Evolutionary conservation across 2,113 vertebrate genomes (phyloP), one percentile per base, ranked within the genome.

Genomic region (Ahaetulla prasina): DNA sequence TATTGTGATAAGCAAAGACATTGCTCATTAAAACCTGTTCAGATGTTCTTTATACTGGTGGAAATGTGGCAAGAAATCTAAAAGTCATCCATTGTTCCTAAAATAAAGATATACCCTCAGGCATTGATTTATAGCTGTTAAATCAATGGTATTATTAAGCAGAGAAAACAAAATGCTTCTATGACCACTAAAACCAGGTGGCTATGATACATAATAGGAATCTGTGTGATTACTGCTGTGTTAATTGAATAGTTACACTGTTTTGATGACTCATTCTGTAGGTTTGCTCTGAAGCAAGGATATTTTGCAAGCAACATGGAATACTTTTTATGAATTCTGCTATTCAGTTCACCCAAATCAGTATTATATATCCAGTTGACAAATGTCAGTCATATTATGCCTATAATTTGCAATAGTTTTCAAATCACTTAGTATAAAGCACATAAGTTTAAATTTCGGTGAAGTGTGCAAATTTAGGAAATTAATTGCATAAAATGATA

Each of bases 1-100:
- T 54, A 16, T 43, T 25, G 23, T 94, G 9, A 84, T 27, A 80
- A 68, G 93, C 90, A 88, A 92, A 93, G 85, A 94, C 49, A 93
- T 52, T 92, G 84, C 25, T 94, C 84, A 89, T 0, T 92, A 92
- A 89, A 55, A 2, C 57, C 89, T 68, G 52, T 5, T 91, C 7
- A 85, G 63, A 11, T 3, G 0, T 88, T n/a, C 92, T 90, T 95
- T 84, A 35, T 85, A 35, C 35, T 90, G 25, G 9, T 85, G 9
- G 60, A 35, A 25, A 88, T 39, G 16, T 74, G 55, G 85, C 25
- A 49, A 86, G 52, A 91, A 89, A 60, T 87, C 18, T 92, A 95
- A 91, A 50, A 74, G 90, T 80, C 6, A 18, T 23, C 27, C 52
- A 94, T 23, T 88, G 90, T 25, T 80, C 80, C 94, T 91, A 20